A percentile compares a stretch with the other conserved stretches of the same genome.
These are phyloP conservation scores for Ceyx melanurus DNA, from an alignment of 2,113 vertebrate genomes.

Conservation along the genomic window DNA sequence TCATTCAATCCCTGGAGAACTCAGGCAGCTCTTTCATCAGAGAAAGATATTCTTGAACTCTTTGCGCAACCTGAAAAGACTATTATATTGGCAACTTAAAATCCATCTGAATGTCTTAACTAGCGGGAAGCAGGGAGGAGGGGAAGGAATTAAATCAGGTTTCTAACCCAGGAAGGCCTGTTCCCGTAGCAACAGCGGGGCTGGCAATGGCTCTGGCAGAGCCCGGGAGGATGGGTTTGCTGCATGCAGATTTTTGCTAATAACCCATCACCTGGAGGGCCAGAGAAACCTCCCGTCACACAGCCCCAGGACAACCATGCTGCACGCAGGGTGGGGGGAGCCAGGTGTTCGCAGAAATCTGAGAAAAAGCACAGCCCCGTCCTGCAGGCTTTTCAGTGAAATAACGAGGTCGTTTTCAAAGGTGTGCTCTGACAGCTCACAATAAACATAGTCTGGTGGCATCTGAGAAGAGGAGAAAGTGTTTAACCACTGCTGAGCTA, in stretches of 20 bases:
- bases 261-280: neutral
- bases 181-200: constrained; percentile 53
- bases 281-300: rapidly evolving
- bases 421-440: neutral
- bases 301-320: rapidly evolving
- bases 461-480: neutral
- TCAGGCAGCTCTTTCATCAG: constrained; percentile 26
- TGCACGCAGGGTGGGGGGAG: neutral
- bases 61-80: neutral
- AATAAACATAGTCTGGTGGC: neutral
- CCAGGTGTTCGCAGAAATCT: rapidly evolving
- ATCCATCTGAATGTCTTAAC: neutral
- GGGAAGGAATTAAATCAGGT: neutral
- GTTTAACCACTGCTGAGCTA: neutral
- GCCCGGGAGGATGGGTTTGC: neutral
- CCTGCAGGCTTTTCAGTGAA: neutral
- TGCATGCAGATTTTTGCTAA: neutral
- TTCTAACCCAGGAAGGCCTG: neutral
- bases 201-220: neutral
- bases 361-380: rapidly evolving
- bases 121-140: neutral
- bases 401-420: rapidly evolving
- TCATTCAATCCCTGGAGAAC: neutral
- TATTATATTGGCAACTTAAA: neutral
- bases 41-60: neutral